phyloP scores from a whole-genome alignment of 2,888 invertebrate genomes.

The Drosophila leonis region DNA sequence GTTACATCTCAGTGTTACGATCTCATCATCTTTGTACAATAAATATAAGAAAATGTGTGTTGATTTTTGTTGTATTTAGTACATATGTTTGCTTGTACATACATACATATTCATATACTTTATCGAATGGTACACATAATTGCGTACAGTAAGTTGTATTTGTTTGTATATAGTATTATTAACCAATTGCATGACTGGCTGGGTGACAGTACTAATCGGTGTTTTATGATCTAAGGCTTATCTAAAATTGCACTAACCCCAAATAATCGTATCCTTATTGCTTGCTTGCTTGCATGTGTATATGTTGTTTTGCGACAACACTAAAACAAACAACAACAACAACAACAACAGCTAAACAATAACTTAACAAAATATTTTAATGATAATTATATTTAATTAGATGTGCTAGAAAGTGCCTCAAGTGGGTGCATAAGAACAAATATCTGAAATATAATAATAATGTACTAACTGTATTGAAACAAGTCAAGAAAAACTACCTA shows the following conservation, averaged over 20 bases:
- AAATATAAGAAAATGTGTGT: slow-evolving; percentile 53
- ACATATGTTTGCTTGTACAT: slow-evolving; percentile 57
- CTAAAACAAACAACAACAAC: slow-evolving; percentile 33
- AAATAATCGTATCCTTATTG: slow-evolving; percentile 45
- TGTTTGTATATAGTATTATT: slow-evolving; percentile 13
- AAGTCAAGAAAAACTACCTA: slow-evolving; percentile 66
- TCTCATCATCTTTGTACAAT: slow-evolving; percentile 39
- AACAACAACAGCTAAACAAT: slow-evolving; percentile 27
- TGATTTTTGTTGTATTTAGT: slow-evolving; percentile 72
- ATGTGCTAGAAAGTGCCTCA: slow-evolving; percentile 36
- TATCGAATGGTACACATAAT: slow-evolving; percentile 7
- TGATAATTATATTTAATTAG: slow-evolving; percentile 42
- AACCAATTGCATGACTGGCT: slow-evolving; percentile 51
- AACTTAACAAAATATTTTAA: slow-evolving; percentile 40
- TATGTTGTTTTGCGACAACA: slow-evolving; percentile 67
- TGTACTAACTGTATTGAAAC: slow-evolving; percentile 75
- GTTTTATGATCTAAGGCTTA: slow-evolving; percentile 25
- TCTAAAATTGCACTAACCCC: slow-evolving; percentile 61
- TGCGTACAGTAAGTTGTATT: slow-evolving; percentile 36
- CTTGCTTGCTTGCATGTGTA: slow-evolving; percentile 74
- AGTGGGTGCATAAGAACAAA: slow-evolving; percentile 24
- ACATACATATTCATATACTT: slow-evolving; percentile 29
- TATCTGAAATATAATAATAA: slow-evolving; percentile 31
- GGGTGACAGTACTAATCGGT: slow-evolving; percentile 41
- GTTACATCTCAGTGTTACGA: slow-evolving; percentile 45